These are phyloP conservation scores for Drosophila littoralis DNA, from an alignment of 1,140 invertebrate genomes.

Conservation along the genomic window DNA sequence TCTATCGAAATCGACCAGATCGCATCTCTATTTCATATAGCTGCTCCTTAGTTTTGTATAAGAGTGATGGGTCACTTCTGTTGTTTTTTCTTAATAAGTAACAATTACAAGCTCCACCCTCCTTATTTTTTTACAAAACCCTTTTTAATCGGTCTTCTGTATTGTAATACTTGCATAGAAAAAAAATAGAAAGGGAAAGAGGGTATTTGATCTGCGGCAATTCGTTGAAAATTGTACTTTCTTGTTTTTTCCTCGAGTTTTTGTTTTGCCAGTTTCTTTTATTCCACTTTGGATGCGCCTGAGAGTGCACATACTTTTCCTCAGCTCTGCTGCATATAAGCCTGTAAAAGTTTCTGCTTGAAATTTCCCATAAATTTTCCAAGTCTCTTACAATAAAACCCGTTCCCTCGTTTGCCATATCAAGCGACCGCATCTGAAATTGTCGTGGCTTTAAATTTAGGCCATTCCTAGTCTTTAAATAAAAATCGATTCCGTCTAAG, in stretches of 20 bases:
- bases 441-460: slow-evolving; percentile 17
- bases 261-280: slow-evolving; percentile 14
- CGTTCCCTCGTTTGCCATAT: not conserved
- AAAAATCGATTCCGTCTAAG: slow-evolving; percentile 20
- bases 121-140: no score
- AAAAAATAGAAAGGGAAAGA: not conserved
- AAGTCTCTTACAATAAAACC: slow-evolving; percentile 24
- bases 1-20: not conserved
- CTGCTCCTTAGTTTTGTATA: no score
- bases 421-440: slow-evolving; percentile 2
- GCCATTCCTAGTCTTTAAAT: slow-evolving; percentile 3
- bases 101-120: no score
- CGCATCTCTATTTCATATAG: not conserved
- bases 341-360: slow-evolving; percentile 29
- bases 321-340: not conserved
- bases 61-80: no score
- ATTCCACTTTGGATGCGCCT: slow-evolving; percentile 23
- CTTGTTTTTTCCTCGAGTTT: slow-evolving; percentile 8
- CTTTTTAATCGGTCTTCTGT: no score
- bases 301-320: slow-evolving; percentile 25
- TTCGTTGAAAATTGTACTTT: not conserved
- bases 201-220: not conserved
- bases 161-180: no score
- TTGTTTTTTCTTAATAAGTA: no score
- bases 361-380: slow-evolving; percentile 50